Evolutionary conservation across 2,113 vertebrate genomes (phyloP), one percentile per base, ranked within the genome.

Genomic region (Ictalurus furcatus): DNA sequence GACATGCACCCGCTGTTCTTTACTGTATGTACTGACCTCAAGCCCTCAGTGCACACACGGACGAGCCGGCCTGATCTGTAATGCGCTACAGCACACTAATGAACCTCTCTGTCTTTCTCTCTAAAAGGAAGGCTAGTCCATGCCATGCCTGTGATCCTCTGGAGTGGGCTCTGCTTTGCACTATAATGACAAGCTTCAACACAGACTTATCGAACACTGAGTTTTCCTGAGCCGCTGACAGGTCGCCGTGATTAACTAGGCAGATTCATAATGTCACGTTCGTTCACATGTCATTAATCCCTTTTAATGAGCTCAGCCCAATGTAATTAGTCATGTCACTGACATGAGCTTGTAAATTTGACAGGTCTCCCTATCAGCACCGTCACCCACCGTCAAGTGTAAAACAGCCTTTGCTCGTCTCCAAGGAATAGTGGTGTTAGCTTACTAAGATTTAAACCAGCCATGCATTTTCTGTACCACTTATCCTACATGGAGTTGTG

Each of bases 221-320:
- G 23, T 85, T 88, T 88, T 81, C 69, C 52, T 34, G 79, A 44
- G 30, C 30, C 25, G 1, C 40, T 65, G 82, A 85, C 82, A 86
- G 86, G 86, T 88, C 23, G 63, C 54, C 63, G 25, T 89, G 86
- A 91, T 85, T 91, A 91, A 88, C 17, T 59, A 59, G 88, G 88
- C 79, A 84, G 85, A 80, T 85, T 82, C 87, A 8, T 91, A 88
- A 83, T 88, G 90, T 92, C 90, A 88, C 86, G 88, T 90, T 89
- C 79, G 67, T 88, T 90, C 90, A 90, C 80, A 83, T 89, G 88
- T 71, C 84, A 90, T 90, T 90, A 90, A 89, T 90, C 87, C 85
- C 87, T 85, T 82, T 85, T 90, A 90, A 90, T 92, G 86, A 90
- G 90, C 90, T 78, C 91, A 83, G 71, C 73, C 86, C 54, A 48